phyloP scores from a whole-genome alignment of 2,888 invertebrate genomes.

The Trissonchulus latispiculum region DNA sequence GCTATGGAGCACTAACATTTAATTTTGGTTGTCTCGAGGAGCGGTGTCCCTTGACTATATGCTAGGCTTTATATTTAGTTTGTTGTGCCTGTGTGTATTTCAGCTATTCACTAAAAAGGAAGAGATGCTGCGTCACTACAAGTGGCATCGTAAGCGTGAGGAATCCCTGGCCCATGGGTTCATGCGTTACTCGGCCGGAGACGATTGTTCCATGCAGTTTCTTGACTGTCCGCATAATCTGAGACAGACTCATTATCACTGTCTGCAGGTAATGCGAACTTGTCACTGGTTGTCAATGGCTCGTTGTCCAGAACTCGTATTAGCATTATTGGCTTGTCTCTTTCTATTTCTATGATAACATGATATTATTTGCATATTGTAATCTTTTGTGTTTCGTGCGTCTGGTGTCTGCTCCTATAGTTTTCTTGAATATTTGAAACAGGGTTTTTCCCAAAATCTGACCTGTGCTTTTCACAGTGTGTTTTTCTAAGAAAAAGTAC shows the following conservation, averaged over 20 bases:
- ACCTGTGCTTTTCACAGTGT: too few relatives aligned
- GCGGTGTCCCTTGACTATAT: conserved; percentile 8
- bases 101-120: conserved; percentile 90
- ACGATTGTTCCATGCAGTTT: conserved; percentile 81
- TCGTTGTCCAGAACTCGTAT: too few relatives aligned
- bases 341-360: too few relatives aligned
- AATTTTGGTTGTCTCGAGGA: conserved; percentile 6
- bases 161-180: conserved; percentile 91
- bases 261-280: conserved; percentile 76
- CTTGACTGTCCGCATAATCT: conserved; percentile 75
- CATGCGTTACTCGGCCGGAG: conserved; percentile 82
- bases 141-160: conserved; percentile 97
- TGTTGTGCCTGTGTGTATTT: conserved; percentile 19
- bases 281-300: too few relatives aligned
- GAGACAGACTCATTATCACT: conserved; percentile 92
- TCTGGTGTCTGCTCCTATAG: too few relatives aligned
- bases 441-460: too few relatives aligned
- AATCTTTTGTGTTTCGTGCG: too few relatives aligned
- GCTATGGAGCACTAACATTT: too few relatives aligned
- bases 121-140: conserved; percentile 95
- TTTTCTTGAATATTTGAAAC: too few relatives aligned
- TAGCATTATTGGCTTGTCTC: too few relatives aligned
- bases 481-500: too few relatives aligned
- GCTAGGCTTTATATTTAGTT: neutral
- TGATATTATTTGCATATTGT: too few relatives aligned